These are phyloP conservation scores for Drepanosiphum platanoidis DNA, from an alignment of 2,888 invertebrate species.

Conservation along the genomic window DNA sequence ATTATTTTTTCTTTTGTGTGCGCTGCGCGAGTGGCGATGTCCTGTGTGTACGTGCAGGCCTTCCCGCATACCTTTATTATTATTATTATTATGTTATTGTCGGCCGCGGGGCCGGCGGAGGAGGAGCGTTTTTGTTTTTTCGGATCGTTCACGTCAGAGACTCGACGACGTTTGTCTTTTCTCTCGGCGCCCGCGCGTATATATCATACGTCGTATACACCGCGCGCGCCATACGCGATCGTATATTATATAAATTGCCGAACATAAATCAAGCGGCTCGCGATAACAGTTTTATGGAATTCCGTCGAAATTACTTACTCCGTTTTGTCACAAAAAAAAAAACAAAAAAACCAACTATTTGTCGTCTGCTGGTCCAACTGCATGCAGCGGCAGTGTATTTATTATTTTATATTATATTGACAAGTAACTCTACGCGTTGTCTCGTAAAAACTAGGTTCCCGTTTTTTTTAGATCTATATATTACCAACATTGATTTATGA, in stretches of 20 bases:
- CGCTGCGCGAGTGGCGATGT: too few relatives aligned
- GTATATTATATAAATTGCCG: background rate
- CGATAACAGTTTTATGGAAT: constrained; percentile 13
- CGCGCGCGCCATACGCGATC: background rate
- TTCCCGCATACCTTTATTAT: too few relatives aligned
- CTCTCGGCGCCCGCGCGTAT: too few relatives aligned
- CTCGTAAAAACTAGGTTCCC: constrained; percentile 13
- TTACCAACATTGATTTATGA: constrained; percentile 41
- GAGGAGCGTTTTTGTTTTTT: too few relatives aligned
- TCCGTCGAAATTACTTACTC: background rate
- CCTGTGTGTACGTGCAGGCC: too few relatives aligned
- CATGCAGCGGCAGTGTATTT: background rate
- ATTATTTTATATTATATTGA: background rate
- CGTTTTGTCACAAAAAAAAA: too few relatives aligned
- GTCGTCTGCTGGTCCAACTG: background rate
- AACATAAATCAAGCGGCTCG: background rate
- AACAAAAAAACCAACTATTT: too few relatives aligned
- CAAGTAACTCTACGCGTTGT: background rate
- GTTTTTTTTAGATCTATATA: constrained; percentile 14
- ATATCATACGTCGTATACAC: too few relatives aligned
- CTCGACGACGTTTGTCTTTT: background rate
- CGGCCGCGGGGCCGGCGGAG: too few relatives aligned
- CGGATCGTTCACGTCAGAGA: too few relatives aligned
- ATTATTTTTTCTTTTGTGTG: too few relatives aligned
- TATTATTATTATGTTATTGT: too few relatives aligned